Percentiles rank a stretch among this genome's conserved stretches.
Conservation (phyloP, 2,888 invertebrate genomes). For the Pycnomerus fuliginosus region DNA sequence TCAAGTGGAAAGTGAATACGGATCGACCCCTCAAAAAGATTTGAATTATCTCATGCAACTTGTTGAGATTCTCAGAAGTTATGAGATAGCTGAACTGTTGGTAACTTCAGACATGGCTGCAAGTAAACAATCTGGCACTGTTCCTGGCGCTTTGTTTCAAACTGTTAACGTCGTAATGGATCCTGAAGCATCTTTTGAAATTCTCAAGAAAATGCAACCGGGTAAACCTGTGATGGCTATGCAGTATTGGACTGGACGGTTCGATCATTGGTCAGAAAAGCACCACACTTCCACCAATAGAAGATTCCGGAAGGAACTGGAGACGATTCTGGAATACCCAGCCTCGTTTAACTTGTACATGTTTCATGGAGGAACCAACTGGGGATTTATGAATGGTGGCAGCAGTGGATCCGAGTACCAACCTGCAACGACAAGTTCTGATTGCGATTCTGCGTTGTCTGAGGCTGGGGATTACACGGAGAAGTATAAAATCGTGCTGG, state of each 20-base stretch:
- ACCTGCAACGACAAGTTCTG: slow-evolving; percentile 50
- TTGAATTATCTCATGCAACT: slow-evolving; percentile 30
- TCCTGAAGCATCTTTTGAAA: no score
- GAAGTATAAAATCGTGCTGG: slow-evolving; percentile 64
- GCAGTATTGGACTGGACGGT: slow-evolving; percentile 65
- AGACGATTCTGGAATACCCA: slow-evolving; percentile 39
- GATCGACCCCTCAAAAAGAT: slow-evolving; percentile 56
- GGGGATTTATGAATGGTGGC: slow-evolving; percentile 63
- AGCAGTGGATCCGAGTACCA: slow-evolving; percentile 35
- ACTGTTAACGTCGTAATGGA: slow-evolving; percentile 56
- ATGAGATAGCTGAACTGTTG: slow-evolving; percentile 52
- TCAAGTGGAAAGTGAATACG: slow-evolving; percentile 90
- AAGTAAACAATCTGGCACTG: slow-evolving; percentile 44
- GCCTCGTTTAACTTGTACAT: slow-evolving; percentile 80
- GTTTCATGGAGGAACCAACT: slow-evolving; percentile 88
- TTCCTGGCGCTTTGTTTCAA: slow-evolving; percentile 47
- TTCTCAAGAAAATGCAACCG: slow-evolving; percentile 50
- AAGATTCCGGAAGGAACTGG: slow-evolving; percentile 30
- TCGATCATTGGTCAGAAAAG: slow-evolving; percentile 57
- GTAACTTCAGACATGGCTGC: slow-evolving; percentile 56
- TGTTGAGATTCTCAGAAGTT: slow-evolving; percentile 33
- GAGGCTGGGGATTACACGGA: slow-evolving; percentile 87
- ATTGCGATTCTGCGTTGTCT: slow-evolving; percentile 83
- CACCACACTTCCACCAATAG: slow-evolving; percentile 35
- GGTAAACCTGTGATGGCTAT: slow-evolving; percentile 58